Conservation (phyloP, 1,140 invertebrate species). For the Triops longicaudatus region DNA sequence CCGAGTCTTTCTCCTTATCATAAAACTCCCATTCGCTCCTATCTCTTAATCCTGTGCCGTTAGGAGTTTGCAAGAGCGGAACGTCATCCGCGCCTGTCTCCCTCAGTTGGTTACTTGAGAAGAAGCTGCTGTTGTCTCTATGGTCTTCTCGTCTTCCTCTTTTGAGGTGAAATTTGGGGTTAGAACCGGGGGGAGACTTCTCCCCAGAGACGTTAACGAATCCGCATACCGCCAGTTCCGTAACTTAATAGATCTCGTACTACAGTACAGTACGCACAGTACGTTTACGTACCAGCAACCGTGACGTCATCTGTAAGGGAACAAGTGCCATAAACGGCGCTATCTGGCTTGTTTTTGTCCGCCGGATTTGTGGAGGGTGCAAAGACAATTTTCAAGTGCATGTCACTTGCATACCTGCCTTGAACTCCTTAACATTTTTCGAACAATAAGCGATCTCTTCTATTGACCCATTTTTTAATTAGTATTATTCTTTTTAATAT, state of each 20-base stretch:
- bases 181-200: not conserved
- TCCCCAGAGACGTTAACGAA: not conserved
- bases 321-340: not conserved
- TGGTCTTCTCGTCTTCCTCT: not conserved
- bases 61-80: not conserved
- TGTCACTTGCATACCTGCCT: no score
- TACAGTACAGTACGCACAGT: not conserved
- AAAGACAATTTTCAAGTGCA: no score
- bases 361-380: no score
- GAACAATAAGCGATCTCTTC: no score
- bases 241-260: not conserved
- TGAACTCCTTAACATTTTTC: no score
- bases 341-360: not conserved
- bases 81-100: not conserved
- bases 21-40: conserved; percentile 4
- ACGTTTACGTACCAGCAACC: not conserved
- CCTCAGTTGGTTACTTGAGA: not conserved
- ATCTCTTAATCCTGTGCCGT: not conserved
- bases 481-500: no score
- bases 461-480: no score
- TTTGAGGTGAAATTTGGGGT: not conserved
- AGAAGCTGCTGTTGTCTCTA: not conserved
- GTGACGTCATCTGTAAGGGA: not conserved
- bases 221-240: not conserved
- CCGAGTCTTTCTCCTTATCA: not conserved